These are phyloP conservation scores for Oncorhynchus gorbuscha DNA, from an alignment of 2,113 vertebrate genomes.

Conservation along the genomic window DNA sequence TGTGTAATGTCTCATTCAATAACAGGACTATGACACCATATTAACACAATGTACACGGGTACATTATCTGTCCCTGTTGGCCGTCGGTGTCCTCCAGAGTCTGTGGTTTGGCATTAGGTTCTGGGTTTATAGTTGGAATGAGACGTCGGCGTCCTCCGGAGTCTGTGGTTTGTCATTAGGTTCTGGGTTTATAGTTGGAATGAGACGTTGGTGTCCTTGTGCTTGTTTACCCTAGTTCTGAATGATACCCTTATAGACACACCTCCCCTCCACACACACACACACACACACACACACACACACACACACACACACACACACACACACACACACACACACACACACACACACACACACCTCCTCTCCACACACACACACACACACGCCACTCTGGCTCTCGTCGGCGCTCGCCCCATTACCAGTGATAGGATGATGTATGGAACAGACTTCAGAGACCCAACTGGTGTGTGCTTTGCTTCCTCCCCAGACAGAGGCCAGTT, in stretches of 20 bases:
- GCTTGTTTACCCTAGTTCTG: conserved; percentile 62
- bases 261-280: too few relatives aligned
- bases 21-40: not conserved
- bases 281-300: too few relatives aligned
- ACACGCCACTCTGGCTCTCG: too few relatives aligned
- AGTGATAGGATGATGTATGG: conserved; percentile 81
- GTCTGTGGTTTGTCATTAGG: not conserved
- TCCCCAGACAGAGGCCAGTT: conserved; percentile 79
- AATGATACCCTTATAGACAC: conserved; percentile 47
- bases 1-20: too few relatives aligned
- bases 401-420: conserved; percentile 77
- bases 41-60: not conserved
- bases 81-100: not conserved
- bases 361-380: too few relatives aligned
- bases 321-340: too few relatives aligned
- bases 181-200: not conserved
- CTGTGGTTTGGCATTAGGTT: not conserved
- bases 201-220: conserved; percentile 10
- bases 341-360: too few relatives aligned
- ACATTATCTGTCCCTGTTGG: not conserved
- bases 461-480: conserved; percentile 80
- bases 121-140: not conserved
- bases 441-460: conserved; percentile 72
- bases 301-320: too few relatives aligned
- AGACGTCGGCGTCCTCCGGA: not conserved